These are phyloP conservation scores for Abrostola triplasia DNA, from an alignment of 2,888 invertebrate species.

Conservation along the genomic window DNA sequence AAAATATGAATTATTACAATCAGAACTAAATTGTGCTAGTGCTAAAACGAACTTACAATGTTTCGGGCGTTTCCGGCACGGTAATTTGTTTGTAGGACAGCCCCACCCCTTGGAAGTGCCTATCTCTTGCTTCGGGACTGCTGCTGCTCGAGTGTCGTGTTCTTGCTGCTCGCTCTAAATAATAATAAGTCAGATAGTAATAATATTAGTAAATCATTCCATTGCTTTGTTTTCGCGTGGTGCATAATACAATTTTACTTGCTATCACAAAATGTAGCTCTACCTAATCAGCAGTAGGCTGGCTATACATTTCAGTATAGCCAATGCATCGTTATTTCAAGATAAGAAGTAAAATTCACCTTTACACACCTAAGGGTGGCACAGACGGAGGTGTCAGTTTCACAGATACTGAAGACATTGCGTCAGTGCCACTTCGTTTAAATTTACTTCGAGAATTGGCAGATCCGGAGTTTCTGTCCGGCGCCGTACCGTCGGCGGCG, in stretches of 20 bases:
- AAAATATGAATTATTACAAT: not conserved
- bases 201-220: no score
- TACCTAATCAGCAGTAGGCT: no score
- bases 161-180: conserved; percentile 56
- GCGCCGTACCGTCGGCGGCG: not conserved
- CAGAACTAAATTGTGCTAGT: not conserved
- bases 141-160: conserved; percentile 60
- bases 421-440: conserved; percentile 52
- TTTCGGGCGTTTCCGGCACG: conserved; percentile 58
- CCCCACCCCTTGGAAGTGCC: conserved; percentile 33
- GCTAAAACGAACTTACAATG: conserved; percentile 58
- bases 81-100: conserved; percentile 47
- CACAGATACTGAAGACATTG: conserved; percentile 43
- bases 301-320: not conserved
- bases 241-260: no score
- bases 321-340: conserved; percentile 7
- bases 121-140: conserved; percentile 57
- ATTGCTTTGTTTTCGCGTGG: no score
- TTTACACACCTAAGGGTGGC: conserved; percentile 82
- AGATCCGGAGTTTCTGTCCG: conserved; percentile 49
- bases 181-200: conserved; percentile 3
- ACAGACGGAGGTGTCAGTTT: conserved; percentile 57
- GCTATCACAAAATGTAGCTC: no score
- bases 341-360: conserved; percentile 72
- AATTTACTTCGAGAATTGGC: conserved; percentile 47